Base-by-base conservation (phyloP, 1,140 invertebrate species). In the Drosophila orena region DNA sequence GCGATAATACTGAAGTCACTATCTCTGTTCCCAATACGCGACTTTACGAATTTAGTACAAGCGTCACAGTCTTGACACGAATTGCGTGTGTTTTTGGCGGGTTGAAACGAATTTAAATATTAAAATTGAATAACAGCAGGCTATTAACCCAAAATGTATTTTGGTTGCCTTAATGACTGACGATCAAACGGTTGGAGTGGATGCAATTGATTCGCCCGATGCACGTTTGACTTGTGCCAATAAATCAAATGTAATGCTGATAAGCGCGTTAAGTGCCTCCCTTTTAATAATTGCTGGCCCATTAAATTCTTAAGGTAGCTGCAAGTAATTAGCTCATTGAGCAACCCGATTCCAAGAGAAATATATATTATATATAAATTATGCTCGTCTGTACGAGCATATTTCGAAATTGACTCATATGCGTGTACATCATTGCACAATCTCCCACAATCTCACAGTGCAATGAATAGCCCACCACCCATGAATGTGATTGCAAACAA, bases 221-320 rank as follows among this genome's bases (percentile, higher is more conserved):
- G 66, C 47, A 53, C 65, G 42, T 50, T 88, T 78, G 52, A 65
- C 59, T 64, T 64, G 49, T 11, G 22, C 43, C 50, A 83, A 83
- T 86, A 69, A 88, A 86, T 86, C 74, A 85, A 62, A 53, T 86
- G 54, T 44, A 74, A 50, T 59, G 47, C 20, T 49, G 81, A 85
- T 85, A 86, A 75, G 58, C 44, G 11, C 30, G 2, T 27, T 49
- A 46, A 61, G 30, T 34, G 22, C 7, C 69, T 80, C 44, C 24
- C 62, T 62, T 72, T 77, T 55, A 52, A 22, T 57, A 35, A 54
- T 54, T 15, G 10, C 15, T 0, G 17, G 15, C 15, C 44, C 58
- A 66, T 50, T 43, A 47, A 68, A 43, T 24, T 35, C 4, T 50
- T 24, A 10, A 52, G 49, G 40, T 46, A 14, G 14, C 15, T 56